Evolutionary conservation across 2,113 vertebrate genomes (phyloP).

Genomic region (Xyliphius kryptos): DNA sequence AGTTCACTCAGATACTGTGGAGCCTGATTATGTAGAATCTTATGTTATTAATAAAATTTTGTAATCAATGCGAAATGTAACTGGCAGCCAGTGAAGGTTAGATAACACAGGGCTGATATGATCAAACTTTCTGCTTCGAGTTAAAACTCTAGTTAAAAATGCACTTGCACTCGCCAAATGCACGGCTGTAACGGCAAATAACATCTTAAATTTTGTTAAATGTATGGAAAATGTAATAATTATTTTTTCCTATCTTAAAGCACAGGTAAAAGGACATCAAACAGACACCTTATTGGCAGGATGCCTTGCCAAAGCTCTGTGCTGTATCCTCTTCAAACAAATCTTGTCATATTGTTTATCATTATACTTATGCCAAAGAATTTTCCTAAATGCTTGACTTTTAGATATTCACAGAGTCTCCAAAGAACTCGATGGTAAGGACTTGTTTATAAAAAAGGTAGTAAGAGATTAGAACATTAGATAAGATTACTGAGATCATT

Average conservation of each 20-base stretch:
- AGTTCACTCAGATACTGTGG: no score
- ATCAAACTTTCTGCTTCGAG: no score
- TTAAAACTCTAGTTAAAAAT: no score
- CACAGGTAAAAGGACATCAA: constrained; percentile 80
- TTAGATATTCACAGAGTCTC: constrained; percentile 82
- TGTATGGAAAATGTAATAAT: not conserved
- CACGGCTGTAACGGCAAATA: not conserved
- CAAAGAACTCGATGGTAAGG: constrained; percentile 83
- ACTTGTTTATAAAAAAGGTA: not conserved
- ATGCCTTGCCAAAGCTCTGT: constrained; percentile 91
- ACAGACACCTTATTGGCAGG: constrained; percentile 88
- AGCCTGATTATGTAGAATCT: no score
- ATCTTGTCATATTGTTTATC: not conserved
- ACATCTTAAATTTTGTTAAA: not conserved
- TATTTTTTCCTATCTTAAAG: constrained; percentile 53
- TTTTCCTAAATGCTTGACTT: constrained; percentile 51
- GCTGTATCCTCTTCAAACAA: constrained; percentile 83
- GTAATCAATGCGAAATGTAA: no score
- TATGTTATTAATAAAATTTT: no score
- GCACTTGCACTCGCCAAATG: no score
- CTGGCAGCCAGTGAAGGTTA: no score
- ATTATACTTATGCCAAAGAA: not conserved
- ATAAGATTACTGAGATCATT: no score
- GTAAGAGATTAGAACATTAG: no score
- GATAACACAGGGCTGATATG: no score